These are phyloP conservation scores for Eudemis profundana DNA, from an alignment of 2,888 invertebrate genomes.

Conservation along the genomic window DNA sequence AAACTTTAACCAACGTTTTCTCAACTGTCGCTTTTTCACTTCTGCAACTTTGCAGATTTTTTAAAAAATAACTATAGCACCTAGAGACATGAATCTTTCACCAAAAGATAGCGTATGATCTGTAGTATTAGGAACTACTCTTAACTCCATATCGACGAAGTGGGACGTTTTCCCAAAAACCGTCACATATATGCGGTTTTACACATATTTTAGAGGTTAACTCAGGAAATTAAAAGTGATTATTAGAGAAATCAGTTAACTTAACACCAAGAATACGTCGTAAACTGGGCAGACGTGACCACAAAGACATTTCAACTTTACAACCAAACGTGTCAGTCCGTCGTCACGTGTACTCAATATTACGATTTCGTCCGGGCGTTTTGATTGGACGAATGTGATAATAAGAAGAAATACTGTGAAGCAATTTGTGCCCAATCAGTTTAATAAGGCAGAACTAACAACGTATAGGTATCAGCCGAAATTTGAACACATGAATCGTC, in stretches of 20 bases:
- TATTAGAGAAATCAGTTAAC: neutral
- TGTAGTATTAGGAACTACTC: too few species aligned
- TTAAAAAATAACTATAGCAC: too few species aligned
- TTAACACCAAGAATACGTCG: slow-evolving; percentile 18
- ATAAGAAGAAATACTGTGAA: slow-evolving; percentile 22
- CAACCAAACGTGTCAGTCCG: slow-evolving; percentile 39
- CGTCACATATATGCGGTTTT: too few species aligned
- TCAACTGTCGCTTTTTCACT: too few species aligned
- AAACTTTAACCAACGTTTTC: too few species aligned
- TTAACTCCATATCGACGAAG: too few species aligned
- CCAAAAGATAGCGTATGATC: too few species aligned
- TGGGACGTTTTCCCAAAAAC: too few species aligned
- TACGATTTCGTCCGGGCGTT: slow-evolving; percentile 38
- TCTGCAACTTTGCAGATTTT: too few species aligned
- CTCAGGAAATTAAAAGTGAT: neutral
- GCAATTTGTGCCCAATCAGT: slow-evolving; percentile 31
- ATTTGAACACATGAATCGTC: neutral
- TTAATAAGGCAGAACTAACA: slow-evolving; percentile 2
- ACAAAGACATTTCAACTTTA: slow-evolving; percentile 30
- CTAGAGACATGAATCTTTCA: too few species aligned
- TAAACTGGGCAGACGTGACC: slow-evolving; percentile 37
- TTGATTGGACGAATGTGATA: slow-evolving; percentile 37
- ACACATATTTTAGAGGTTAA: neutral
- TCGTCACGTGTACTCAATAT: slow-evolving; percentile 34
- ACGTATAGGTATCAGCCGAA: neutral